Conservation (phyloP, 1,140 invertebrate species). For the Drosophila chauvacae region DNA sequence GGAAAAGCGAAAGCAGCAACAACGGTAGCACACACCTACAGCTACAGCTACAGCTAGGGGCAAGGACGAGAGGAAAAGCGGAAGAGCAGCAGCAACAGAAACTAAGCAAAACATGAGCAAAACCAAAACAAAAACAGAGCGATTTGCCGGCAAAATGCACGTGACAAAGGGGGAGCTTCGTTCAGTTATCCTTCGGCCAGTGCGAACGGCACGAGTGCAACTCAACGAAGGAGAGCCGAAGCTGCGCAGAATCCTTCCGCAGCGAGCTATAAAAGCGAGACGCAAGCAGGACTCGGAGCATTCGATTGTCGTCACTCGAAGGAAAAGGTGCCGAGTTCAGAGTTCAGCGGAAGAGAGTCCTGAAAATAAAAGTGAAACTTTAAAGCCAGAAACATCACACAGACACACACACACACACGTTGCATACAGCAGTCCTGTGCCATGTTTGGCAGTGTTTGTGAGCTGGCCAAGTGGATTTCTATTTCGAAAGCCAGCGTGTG, state of each 20-base stretch:
- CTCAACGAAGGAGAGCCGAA: constrained; percentile 36
- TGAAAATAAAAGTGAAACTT: constrained; percentile 75
- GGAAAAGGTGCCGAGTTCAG: constrained; percentile 27
- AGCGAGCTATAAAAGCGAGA: constrained; percentile 62
- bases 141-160: constrained; percentile 76
- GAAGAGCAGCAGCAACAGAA: constrained; percentile 36
- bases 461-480: constrained; percentile 65
- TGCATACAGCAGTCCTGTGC: constrained; percentile 5
- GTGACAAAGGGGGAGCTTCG: constrained; percentile 39
- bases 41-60: not conserved
- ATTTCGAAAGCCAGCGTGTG: constrained; percentile 50
- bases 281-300: constrained; percentile 32
- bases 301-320: constrained; percentile 63
- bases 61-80: constrained; percentile 14
- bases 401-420: constrained; percentile 10
- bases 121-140: constrained; percentile 79
- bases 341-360: constrained; percentile 22
- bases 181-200: constrained; percentile 16
- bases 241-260: constrained; percentile 58
- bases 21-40: not conserved
- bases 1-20: constrained; percentile 6
- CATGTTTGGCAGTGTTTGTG: constrained; percentile 35
- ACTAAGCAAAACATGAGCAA: constrained; percentile 48
- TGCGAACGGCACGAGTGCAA: constrained; percentile 4
- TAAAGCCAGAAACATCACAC: constrained; percentile 37